These are phyloP conservation scores for Podarcis lilfordi DNA, from an alignment of 2,797 vertebrate species.

Conservation along the genomic window DNA sequence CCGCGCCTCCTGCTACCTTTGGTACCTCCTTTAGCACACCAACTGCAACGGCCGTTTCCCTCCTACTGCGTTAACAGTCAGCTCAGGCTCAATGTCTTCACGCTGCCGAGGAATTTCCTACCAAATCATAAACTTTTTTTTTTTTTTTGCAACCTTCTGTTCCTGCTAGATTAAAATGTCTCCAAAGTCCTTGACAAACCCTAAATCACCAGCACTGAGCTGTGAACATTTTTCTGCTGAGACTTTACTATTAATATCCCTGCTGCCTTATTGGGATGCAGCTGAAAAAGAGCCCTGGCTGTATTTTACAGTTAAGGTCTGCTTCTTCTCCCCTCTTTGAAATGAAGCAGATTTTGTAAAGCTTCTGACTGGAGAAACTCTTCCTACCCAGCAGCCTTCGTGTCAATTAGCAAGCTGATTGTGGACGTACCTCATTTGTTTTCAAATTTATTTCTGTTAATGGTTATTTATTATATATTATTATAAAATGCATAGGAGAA, in stretches of 20 bases:
- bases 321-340: constrained; percentile 39
- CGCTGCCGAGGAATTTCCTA: constrained; percentile 41
- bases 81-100: constrained; percentile 15
- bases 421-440: neutral
- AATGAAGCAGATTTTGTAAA: constrained; percentile 37
- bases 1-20: neutral
- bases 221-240: constrained; percentile 68
- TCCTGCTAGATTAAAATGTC: constrained; percentile 64
- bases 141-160: constrained; percentile 54
- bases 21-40: neutral
- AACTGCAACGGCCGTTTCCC: neutral
- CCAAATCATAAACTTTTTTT: constrained; percentile 51
- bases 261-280: constrained; percentile 57
- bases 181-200: constrained; percentile 62
- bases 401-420: constrained; percentile 12
- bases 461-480: too few species aligned
- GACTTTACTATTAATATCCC: constrained; percentile 59
- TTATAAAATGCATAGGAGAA: too few species aligned
- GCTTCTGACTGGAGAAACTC: constrained; percentile 5
- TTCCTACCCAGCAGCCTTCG: constrained; percentile 16
- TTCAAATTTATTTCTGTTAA: too few species aligned
- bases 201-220: constrained; percentile 60
- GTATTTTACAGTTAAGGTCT: constrained; percentile 48
- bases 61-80: constrained; percentile 4
- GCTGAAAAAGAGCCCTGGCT: constrained; percentile 48